Evolutionary conservation across 1,140 invertebrate species (phyloP).

Genomic region (Drosophila setifemur): DNA sequence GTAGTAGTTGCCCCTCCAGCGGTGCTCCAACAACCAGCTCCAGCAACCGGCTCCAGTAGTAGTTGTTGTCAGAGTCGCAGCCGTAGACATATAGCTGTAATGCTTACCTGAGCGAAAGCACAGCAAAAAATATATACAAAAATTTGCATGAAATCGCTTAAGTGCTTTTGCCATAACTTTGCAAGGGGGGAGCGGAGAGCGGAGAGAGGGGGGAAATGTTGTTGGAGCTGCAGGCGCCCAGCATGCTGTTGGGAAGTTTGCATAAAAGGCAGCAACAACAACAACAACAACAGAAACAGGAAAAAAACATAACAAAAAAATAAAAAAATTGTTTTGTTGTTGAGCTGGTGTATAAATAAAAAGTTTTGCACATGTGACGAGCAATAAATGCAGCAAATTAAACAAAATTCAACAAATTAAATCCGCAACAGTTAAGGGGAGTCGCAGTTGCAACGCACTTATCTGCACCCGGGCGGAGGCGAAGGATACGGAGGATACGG

Average conservation of each 20-base stretch:
- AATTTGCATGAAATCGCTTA: conserved; percentile 76
- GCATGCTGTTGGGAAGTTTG: conserved; percentile 26
- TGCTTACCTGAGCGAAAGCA: conserved; percentile 72
- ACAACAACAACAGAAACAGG: too few relatives aligned
- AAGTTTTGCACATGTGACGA: conserved; percentile 44
- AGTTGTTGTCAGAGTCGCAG: conserved; percentile 38
- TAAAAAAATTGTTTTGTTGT: conserved; percentile 32
- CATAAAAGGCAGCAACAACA: conserved; percentile 25
- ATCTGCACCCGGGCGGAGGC: neutral
- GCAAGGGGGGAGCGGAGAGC: conserved; percentile 13
- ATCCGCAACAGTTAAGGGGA: conserved; percentile 24
- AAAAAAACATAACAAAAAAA: too few relatives aligned
- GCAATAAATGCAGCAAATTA: conserved; percentile 64
- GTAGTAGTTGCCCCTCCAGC: conserved; percentile 29
- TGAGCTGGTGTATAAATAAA: conserved; percentile 35
- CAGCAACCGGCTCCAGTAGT: too few relatives aligned
- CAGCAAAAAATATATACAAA: conserved; percentile 37
- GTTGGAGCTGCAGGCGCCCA: conserved; percentile 9
- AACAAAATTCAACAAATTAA: conserved; percentile 70
- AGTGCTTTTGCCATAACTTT: conserved; percentile 72
- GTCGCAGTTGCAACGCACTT: conserved; percentile 11
- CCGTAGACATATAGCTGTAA: conserved; percentile 71
- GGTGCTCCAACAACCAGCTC: too few relatives aligned
- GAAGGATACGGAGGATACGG: neutral
- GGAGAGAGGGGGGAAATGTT: neutral